These are phyloP conservation scores for Listronotus bonariensis DNA, from an alignment of 1,140 invertebrate species.

Conservation along the genomic window DNA sequence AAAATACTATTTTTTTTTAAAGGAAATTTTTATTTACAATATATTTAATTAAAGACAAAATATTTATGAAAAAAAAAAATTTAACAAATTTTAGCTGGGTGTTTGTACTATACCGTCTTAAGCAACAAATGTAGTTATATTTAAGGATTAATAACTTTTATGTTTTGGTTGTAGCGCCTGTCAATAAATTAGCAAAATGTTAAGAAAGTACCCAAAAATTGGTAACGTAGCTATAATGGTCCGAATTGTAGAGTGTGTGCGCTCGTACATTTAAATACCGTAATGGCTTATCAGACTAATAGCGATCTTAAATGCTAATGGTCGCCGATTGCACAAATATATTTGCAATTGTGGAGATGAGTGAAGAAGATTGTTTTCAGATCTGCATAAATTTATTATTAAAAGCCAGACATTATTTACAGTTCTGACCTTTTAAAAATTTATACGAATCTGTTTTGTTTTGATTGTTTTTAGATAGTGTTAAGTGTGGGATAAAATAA, in stretches of 20 bases:
- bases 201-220: neutral
- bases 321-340: conserved; percentile 36
- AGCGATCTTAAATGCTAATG: conserved; percentile 37
- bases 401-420: conserved; percentile 11
- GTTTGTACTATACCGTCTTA: too few species aligned
- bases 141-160: too few species aligned
- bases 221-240: conserved; percentile 21
- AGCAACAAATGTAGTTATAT: too few species aligned
- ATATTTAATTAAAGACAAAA: too few species aligned
- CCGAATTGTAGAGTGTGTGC: conserved; percentile 7
- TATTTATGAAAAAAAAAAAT: too few species aligned
- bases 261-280: conserved; percentile 31
- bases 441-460: neutral
- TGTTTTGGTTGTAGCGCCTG: neutral
- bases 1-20: too few species aligned
- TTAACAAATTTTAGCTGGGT: too few species aligned
- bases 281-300: conserved; percentile 28
- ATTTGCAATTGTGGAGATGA: conserved; percentile 29
- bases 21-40: too few species aligned
- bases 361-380: conserved; percentile 9
- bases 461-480: neutral
- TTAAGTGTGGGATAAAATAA: too few species aligned
- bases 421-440: conserved; percentile 11
- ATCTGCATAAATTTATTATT: conserved; percentile 10
- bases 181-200: neutral